Evolutionary conservation across 2,888 invertebrate species (phyloP), one percentile per base, ranked within the genome.

Genomic region (Exocentrus adspersus): DNA sequence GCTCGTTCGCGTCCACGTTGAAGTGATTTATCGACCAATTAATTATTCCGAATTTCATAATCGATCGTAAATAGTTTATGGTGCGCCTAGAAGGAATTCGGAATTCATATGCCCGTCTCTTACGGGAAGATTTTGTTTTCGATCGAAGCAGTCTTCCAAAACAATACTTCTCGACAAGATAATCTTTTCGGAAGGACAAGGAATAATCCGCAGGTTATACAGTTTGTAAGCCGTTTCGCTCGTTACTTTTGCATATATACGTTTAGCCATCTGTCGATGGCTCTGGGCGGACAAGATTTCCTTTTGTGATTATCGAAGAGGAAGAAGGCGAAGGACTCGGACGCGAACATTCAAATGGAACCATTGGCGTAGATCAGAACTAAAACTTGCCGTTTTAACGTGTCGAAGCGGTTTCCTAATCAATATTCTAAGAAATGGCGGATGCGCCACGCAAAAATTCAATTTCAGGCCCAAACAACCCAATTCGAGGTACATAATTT

Each of bases 271-370:
- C 59, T 59, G 59, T 51, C 59, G 50, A 59, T 59, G 1, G 59
- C 59, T 59, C 43, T 43, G 43, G 52, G 60, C 51, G 46, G 37
- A 61, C 20, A 54, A 53, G 60, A 61, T 61, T 61, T 61, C 53
- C 54, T 53, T 61, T 54, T 52, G 46, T 30, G 60, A 53, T 61
- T 61, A 61, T 54, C 37, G 45, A 51, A 21, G 51, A 60, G 45
- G 57, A 57, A 57, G 56, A 56, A 20, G 53, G 53, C 37, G 19
- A 14, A 24, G 37, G 19, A 30, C 19, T 46, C 50, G 37, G 19
- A 59, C 9, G 50, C 20, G 17, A 16, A 30, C 59, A 37, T 9
- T 45, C 37, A 28, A 16, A 20, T 45, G 19, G 30, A 45, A 14
- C 24, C 54, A 57, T 19, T 14, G 57, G 46, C 46, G 57, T 30